Evolutionary conservation across 2,113 vertebrate species (phyloP), one percentile per base, ranked within the genome.

Genomic region (Xerus inauris): DNA sequence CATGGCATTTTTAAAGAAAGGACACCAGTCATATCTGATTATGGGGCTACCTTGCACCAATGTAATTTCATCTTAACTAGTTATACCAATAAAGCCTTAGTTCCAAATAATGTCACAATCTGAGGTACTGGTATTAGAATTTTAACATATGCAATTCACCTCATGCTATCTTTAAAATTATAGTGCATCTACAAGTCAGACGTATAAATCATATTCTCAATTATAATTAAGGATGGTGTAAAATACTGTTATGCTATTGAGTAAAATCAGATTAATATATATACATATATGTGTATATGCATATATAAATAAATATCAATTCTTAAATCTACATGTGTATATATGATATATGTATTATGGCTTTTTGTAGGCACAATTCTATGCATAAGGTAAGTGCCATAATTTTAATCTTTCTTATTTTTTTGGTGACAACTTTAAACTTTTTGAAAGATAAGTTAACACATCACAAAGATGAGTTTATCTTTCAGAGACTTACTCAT

Each of bases 371-470:
- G n/a, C 30, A 51, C 4, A 89, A 49, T 75, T 80, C 22, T 65
- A 20, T 75, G 26, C 14, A 62, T 62, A 89, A 84, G 47, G 80
- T 10, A 84, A 35, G 40, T 12, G 76, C 5, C 2, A 62, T 3
- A 49, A 76, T 40, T 40, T 75, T 49, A 71, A 87, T 85, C 67
- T 57, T 76, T 45, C 35, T 54, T 79, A 73, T 67, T 87, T 83
- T 73, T 24, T 77, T 30, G n/a, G 6, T 71, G 30, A 22, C 54
- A 76, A 83, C 40, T 71, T 82, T 62, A 54, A 59, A 80, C 45
- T 87, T 93, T 24, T 88, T 84, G 40, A 93, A 62, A 69, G 72
- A 47, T 69, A 92, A 69, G 19, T 19, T 86, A 75, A 92, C 28
- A 14, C 8, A 75, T 30, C 19, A 62, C 4, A 79, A 10, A 38